These are phyloP conservation scores for Hypomecis punctinalis DNA, from an alignment of 2,888 invertebrate genomes.

Conservation along the genomic window DNA sequence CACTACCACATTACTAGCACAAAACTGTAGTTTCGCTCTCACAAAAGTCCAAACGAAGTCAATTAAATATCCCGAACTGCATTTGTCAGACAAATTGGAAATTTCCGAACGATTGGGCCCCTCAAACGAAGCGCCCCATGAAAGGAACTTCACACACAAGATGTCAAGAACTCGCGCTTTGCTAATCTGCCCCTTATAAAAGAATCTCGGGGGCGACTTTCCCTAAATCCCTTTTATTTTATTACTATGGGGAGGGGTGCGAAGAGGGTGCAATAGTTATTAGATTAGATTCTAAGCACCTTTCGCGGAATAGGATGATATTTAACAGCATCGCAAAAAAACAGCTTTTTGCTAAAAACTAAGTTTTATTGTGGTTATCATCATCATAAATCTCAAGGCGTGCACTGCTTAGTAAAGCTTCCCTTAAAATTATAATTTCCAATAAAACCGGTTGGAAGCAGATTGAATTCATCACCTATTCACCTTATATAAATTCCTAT, in stretches of 20 bases:
- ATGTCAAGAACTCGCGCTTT: slow-evolving; percentile 51
- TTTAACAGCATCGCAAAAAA: background rate
- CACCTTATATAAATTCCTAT: too few relatives aligned
- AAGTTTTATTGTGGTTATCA: too few relatives aligned
- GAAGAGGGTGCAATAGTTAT: slow-evolving; percentile 24
- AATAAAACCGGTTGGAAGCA: too few relatives aligned
- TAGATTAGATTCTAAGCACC: slow-evolving; percentile 33
- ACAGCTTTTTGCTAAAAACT: background rate
- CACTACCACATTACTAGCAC: slow-evolving; percentile 18
- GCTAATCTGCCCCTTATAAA: slow-evolving; percentile 56
- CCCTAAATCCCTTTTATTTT: slow-evolving; percentile 66
- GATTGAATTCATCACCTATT: too few relatives aligned
- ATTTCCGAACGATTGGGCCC: slow-evolving; percentile 44
- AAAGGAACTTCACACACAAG: slow-evolving; percentile 51
- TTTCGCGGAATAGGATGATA: background rate
- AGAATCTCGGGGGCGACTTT: slow-evolving; percentile 54
- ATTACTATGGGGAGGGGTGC: slow-evolving; percentile 50
- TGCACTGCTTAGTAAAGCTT: too few relatives aligned
- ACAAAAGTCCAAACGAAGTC: slow-evolving; percentile 55
- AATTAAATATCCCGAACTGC: slow-evolving; percentile 62
- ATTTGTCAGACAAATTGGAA: slow-evolving; percentile 64
- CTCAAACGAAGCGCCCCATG: slow-evolving; percentile 35
- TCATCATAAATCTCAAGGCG: too few relatives aligned
- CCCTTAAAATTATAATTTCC: too few relatives aligned
- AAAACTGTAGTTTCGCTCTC: slow-evolving; percentile 23